Evolutionary conservation across 2,797 vertebrate genomes (phyloP), one percentile per base, ranked within the genome.

Genomic region (Alca torda): DNA sequence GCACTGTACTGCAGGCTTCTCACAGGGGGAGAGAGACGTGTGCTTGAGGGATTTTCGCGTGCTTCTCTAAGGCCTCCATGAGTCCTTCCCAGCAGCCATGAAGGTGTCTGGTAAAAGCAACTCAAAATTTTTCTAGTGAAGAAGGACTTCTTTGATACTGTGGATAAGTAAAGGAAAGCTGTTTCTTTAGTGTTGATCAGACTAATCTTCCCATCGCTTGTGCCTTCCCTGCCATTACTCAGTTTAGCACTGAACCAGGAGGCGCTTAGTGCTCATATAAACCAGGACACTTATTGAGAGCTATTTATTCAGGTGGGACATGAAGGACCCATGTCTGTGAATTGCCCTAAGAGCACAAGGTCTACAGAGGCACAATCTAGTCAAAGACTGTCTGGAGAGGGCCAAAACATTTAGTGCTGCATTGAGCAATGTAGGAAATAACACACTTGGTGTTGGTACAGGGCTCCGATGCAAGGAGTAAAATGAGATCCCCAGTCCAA

Each of bases 361-460:
- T 41, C 15, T 72, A 31, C 37, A 76, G n/a, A 72, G 54, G n/a
- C n/a, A 85, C 43, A 53, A 28, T 35, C 39, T 70, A 60, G 35
- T 23, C 21, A 59, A 73, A 33, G 16, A 68, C 19, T 31, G 5
- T 16, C 28, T 63, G 63, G 70, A 46, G 6, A 16, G 21, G 35
- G 24, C 67, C 10, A 64, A 74, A 85, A 65, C 0, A 0, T 41
- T 61, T 9, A 61, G 17, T 25, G 24, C 25, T 73, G 30, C n/a
- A 35, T 16, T 74, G 56, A 73, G 7, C 11, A 39, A 10, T 5
- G 11, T 24, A 46, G 45, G 41, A 83, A 73, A 56, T 51, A 39
- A 73, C 19, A 24, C 10, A 5, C 3, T 7, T 0, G 1, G 6
- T 28, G 21, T 10, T 56, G 31, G 45, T 54, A 30, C 13, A 23